Evolutionary conservation across 2,113 vertebrate species (phyloP).

Genomic region (Seriola quinqueradiata): DNA sequence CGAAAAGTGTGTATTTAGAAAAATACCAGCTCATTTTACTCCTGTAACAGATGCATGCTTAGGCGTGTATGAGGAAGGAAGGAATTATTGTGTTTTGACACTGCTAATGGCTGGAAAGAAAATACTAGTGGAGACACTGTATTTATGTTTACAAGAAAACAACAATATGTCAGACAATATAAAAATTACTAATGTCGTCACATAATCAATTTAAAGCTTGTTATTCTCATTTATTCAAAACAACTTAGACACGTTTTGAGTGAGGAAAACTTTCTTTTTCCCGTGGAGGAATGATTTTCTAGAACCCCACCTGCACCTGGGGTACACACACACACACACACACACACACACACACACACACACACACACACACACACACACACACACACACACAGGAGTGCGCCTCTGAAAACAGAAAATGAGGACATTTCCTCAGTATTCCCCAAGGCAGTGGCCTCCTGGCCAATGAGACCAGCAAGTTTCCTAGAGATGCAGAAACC

Average conservation of each 20-base stretch:
- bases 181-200: neutral
- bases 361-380: neutral
- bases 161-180: neutral
- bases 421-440: constrained; percentile 72
- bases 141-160: neutral
- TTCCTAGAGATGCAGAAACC: constrained; percentile 59
- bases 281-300: constrained; percentile 3
- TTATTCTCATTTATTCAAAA: neutral
- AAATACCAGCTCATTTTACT: neutral
- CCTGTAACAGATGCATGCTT: neutral
- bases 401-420: constrained; percentile 67
- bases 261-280: constrained; percentile 2
- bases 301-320: constrained; percentile 38
- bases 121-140: neutral
- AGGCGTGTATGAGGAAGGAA: neutral
- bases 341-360: neutral
- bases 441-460: constrained; percentile 37
- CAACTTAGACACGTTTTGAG: neutral
- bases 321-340: neutral
- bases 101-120: neutral
- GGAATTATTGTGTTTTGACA: constrained; percentile 5
- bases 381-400: constrained; percentile 21
- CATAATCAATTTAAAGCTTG: neutral
- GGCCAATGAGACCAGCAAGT: constrained; percentile 53
- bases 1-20: neutral